Percentiles rank a stretch among this genome's conserved stretches.
Evolutionary conservation across 53 echinoderm and acorn worm genomes (phyloP).

Genomic region (Holothuria scabra): DNA sequence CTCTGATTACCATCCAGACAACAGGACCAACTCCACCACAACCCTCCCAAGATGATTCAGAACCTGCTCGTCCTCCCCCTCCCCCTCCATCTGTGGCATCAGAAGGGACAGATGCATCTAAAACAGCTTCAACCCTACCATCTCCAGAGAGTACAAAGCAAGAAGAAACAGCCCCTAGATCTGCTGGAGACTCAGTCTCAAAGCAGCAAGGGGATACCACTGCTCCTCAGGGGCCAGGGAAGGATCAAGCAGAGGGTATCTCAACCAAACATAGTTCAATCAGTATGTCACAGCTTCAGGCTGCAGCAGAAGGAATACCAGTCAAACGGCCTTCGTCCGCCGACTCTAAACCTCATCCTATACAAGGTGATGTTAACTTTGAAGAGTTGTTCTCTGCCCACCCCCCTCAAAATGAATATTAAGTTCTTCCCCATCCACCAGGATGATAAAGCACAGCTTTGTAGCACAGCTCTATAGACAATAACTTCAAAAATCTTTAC

Average conservation of each 20-base stretch:
- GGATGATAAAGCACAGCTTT: no score
- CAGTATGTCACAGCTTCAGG: constrained; percentile 98
- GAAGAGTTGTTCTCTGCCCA: no score
- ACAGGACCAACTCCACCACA: constrained; percentile 42
- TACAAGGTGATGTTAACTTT: constrained; percentile 56
- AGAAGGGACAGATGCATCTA: constrained; percentile 10
- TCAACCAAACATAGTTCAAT: constrained; percentile 76
- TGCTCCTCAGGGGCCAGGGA: neutral
- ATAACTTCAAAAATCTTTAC: no score
- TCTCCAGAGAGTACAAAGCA: neutral
- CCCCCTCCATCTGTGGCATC: neutral
- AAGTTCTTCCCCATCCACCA: no score
- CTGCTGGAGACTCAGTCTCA: neutral
- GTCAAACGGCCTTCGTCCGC: constrained; percentile 66
- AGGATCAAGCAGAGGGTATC: neutral
- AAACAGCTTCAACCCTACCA: constrained; percentile 5
- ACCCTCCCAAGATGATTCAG: constrained; percentile 50
- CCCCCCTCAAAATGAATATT: no score
- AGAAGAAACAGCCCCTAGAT: neutral
- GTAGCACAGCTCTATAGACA: no score
- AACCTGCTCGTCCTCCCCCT: constrained; percentile 9
- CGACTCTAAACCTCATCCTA: constrained; percentile 66
- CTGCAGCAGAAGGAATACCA: constrained; percentile 82
- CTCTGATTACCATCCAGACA: constrained; percentile 41
- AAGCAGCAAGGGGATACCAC: neutral